These are phyloP conservation scores for Trissoscelio sp. DNA, from an alignment of 2,888 invertebrate species.

Conservation along the genomic window DNA sequence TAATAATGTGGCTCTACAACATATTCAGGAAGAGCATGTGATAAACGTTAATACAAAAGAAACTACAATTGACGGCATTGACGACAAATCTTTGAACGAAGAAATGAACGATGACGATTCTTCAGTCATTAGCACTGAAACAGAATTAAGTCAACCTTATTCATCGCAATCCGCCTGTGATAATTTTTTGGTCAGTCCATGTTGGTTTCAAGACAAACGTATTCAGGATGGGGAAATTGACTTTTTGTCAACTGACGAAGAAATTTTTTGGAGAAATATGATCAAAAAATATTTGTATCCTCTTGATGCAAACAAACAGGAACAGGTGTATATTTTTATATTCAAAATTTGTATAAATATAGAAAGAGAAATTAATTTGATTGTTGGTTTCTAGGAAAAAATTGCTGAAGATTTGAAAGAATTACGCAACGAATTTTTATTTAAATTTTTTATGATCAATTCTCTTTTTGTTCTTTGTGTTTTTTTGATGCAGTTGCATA, in stretches of 20 bases:
- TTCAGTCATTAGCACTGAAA: constrained; percentile 33
- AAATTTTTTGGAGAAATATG: constrained; percentile 90
- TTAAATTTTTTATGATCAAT: constrained; percentile 88
- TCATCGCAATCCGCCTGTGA: constrained; percentile 44
- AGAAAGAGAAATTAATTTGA: constrained; percentile 36
- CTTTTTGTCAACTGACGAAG: constrained; percentile 87
- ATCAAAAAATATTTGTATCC: constrained; percentile 91
- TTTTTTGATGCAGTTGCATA: constrained; percentile 87
- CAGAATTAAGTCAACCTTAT: constrained; percentile 37
- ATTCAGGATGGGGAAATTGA: constrained; percentile 88
- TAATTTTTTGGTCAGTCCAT: constrained; percentile 85
- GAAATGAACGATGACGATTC: constrained; percentile 65
- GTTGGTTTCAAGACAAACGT: constrained; percentile 89
- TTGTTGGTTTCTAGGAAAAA: constrained; percentile 76
- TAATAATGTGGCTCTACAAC: neutral
- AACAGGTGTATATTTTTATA: constrained; percentile 83
- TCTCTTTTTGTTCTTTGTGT: constrained; percentile 87
- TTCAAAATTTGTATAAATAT: neutral
- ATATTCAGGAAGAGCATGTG: constrained; percentile 34
- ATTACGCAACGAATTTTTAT: constrained; percentile 85
- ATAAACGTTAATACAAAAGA: constrained; percentile 36
- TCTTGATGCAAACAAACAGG: constrained; percentile 86
- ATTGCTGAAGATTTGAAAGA: constrained; percentile 84
- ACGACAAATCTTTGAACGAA: constrained; percentile 31
- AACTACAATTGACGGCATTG: constrained; percentile 32